Conservation (phyloP, 2,888 invertebrate genomes). For the Notodonta ziczac region DNA sequence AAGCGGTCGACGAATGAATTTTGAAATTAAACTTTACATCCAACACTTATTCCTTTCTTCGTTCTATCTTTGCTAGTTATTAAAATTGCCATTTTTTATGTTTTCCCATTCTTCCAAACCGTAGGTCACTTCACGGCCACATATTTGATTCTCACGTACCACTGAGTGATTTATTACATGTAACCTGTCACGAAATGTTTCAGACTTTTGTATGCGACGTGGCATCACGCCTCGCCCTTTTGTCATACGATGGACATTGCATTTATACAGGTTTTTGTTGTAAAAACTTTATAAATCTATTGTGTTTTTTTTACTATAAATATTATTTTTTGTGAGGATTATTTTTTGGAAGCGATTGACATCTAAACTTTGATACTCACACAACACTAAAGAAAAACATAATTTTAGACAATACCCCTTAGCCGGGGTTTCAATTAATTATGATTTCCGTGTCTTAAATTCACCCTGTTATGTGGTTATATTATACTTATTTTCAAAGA, state of each 20-base stretch:
- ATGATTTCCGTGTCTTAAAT: no score
- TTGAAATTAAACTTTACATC: no score
- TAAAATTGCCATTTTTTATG: neutral
- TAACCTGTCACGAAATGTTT: constrained; percentile 42
- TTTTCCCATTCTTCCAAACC: neutral
- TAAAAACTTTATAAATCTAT: constrained; percentile 11
- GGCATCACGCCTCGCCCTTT: constrained; percentile 45
- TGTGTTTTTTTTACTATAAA: constrained; percentile 2
- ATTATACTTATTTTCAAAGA: no score
- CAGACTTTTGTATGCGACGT: constrained; percentile 38
- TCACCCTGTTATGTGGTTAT: no score
- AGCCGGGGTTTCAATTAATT: no score
- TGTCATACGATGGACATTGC: constrained; percentile 45
- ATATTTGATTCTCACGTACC: constrained; percentile 52
- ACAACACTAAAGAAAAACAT: no score
- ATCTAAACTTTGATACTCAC: no score
- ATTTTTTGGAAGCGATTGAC: neutral
- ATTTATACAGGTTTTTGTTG: constrained; percentile 29
- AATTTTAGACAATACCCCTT: no score
- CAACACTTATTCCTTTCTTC: no score
- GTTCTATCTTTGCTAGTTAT: neutral
- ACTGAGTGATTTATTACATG: constrained; percentile 53
- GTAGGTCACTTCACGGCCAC: constrained; percentile 1
- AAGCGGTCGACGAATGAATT: no score
- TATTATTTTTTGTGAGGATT: neutral